Percentiles rank a stretch among this genome's conserved stretches.
Conservation (phyloP, 2,797 vertebrate species). For the Buceros bicornis region DNA sequence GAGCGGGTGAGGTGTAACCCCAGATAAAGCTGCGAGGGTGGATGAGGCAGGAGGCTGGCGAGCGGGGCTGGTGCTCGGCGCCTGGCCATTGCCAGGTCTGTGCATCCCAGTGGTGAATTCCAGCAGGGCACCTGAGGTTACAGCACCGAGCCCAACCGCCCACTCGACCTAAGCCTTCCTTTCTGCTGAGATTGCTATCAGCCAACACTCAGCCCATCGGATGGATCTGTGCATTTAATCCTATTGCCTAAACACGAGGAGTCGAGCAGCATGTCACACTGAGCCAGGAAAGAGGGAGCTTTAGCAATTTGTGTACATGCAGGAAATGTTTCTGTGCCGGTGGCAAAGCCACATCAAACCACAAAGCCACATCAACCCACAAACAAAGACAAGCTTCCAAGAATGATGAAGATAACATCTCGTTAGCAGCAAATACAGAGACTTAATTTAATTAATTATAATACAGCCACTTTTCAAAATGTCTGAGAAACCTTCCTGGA, state of each 20-base stretch:
- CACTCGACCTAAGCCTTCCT: not conserved
- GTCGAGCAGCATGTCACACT: not conserved
- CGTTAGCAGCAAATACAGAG: slow-evolving; percentile 32
- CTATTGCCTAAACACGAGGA: not conserved
- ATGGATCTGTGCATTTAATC: not conserved
- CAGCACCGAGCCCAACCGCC: not conserved
- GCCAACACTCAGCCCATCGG: not conserved
- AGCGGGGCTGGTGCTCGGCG: accelerated
- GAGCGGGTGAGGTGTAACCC: not conserved
- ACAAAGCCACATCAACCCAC: slow-evolving; percentile 36
- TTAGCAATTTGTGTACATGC: not conserved
- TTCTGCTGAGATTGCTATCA: not conserved
- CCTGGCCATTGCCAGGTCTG: not conserved
- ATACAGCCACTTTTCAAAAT: slow-evolving; percentile 12
- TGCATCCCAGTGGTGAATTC: not conserved
- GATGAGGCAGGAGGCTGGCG: not conserved
- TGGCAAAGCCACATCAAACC: slow-evolving; percentile 57
- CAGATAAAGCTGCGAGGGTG: not conserved
- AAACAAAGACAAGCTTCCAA: slow-evolving; percentile 23
- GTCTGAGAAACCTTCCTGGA: not conserved
- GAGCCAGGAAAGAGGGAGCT: not conserved
- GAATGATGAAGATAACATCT: slow-evolving; percentile 54
- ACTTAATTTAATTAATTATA: slow-evolving; percentile 33
- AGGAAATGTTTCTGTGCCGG: slow-evolving; percentile 20
- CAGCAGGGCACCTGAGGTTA: slow-evolving; percentile 8